Conservation (phyloP, 2,888 invertebrate species). For the Cordilura impudica region DNA sequence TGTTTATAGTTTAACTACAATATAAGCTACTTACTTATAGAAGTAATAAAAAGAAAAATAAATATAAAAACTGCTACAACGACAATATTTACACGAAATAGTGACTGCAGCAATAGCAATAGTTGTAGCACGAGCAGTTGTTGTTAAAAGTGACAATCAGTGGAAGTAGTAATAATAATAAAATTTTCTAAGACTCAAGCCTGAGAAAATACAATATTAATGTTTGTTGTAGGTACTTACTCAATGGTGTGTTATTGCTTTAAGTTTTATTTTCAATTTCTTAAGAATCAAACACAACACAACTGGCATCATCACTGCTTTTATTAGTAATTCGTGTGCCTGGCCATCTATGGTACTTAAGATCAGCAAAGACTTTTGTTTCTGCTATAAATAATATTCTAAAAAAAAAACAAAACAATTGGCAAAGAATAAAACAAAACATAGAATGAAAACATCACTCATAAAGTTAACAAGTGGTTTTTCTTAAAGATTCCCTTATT, state of each 20-base stretch:
- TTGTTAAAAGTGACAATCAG: slow-evolving; percentile 3
- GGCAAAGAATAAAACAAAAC: slow-evolving; percentile 3
- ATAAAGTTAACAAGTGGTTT: slow-evolving; percentile 63
- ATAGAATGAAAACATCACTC: slow-evolving; percentile 2
- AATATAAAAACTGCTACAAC: slow-evolving; percentile 21
- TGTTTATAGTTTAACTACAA: slow-evolving; percentile 6
- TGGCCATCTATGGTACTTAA: slow-evolving; percentile 2
- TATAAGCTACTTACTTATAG: slow-evolving; percentile 43
- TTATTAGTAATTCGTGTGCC: slow-evolving; percentile 50
- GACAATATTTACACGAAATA: slow-evolving; percentile 29
- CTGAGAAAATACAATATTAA: slow-evolving; percentile 42
- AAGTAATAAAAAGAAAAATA: slow-evolving; percentile 20
- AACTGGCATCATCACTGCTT: slow-evolving; percentile 39
- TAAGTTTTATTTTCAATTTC: slow-evolving; percentile 52
- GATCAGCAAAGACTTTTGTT: neutral
- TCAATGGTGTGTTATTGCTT: slow-evolving; percentile 28
- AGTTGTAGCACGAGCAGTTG: slow-evolving; percentile 5
- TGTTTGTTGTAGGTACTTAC: slow-evolving; percentile 1
- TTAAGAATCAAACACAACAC: slow-evolving; percentile 25
- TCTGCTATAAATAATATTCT: slow-evolving; percentile 3
- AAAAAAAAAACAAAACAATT: slow-evolving; percentile 3
- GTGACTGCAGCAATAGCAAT: neutral
- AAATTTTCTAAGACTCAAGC: slow-evolving; percentile 57
- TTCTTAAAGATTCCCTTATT: slow-evolving; percentile 64
- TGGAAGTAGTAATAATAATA: slow-evolving; percentile 52